Base-by-base conservation (phyloP, 1,140 invertebrate genomes). In the Drosophila mauritiana region DNA sequence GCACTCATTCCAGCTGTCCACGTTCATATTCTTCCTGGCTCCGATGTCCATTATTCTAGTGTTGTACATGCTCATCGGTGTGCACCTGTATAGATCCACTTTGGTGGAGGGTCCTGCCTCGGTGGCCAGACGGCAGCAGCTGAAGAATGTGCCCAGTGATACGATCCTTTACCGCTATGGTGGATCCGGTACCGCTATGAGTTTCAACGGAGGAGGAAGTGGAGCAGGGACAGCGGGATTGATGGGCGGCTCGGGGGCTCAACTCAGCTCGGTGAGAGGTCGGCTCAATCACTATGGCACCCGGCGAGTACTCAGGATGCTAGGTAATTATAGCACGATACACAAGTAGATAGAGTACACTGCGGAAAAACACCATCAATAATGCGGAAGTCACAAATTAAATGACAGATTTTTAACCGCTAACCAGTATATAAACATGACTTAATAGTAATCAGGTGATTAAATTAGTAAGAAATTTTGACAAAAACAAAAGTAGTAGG, bases 31-130 rank as follows among this genome's bases (percentile, higher is more conserved):
- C 89, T 97, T 97, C 82, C 94, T 96, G n/a, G 94, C 94, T 5
- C 96, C 96, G 5, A 96, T 97, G 95, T 94, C 95, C 3, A 92
- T 96, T 46, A 96, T 97, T 55, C 94, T 95, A 13, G 94, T 95
- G 42, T 91, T 96, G 51, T 97, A 97, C 78, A 93, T 95, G 45
- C 92, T 95, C 53, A 97, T 97, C 74, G 96, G 95, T 2, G 62
- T 96, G 22, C 94, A 95, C 78, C 92, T 96, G 52, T 93, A 92
- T 67, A 82, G 91, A 4, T 89, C 91, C 5, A 88, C 73, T 48
- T 37, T 86, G n/a, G 78, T 91, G 20, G 86, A 85, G 43, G 93
- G 58, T 7, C 73, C 91, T 8, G 45, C 40, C 4, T 42, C 51
- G 4, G 51, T 7, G 2, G 48, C 22, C 7, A 39, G 48, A 5